phyloP scores from a whole-genome alignment of 2,888 invertebrate species.

The Ophion ventricosus region DNA sequence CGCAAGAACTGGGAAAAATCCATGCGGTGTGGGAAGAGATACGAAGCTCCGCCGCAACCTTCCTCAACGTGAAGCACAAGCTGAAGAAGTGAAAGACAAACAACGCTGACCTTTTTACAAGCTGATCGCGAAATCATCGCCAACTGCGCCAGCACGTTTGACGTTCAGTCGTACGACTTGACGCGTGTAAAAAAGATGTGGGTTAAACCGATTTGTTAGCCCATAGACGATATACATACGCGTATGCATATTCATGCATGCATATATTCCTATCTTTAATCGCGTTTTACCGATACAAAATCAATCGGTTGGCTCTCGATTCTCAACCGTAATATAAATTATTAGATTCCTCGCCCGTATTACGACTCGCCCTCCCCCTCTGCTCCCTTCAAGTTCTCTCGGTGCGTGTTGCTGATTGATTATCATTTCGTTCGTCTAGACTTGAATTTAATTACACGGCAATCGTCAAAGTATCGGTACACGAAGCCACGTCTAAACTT shows the following conservation, averaged over 20 bases:
- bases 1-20: constrained; percentile 22
- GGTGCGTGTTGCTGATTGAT: constrained; percentile 64
- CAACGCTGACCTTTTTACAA: constrained; percentile 67
- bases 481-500: constrained; percentile 39
- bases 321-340: constrained; percentile 46
- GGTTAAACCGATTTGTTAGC: constrained; percentile 13
- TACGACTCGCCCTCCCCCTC: too few species aligned
- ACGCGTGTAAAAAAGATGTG: neutral
- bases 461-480: constrained; percentile 51
- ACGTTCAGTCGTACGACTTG: constrained; percentile 8
- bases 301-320: neutral
- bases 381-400: constrained; percentile 3
- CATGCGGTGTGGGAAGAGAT: constrained; percentile 53
- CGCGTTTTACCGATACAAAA: constrained; percentile 35
- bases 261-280: constrained; percentile 23
- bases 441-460: constrained; percentile 61
- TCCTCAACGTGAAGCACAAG: constrained; percentile 59
- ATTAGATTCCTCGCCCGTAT: constrained; percentile 33
- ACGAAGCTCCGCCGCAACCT: constrained; percentile 62
- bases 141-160: constrained; percentile 19
- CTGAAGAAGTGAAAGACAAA: constrained; percentile 37
- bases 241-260: neutral
- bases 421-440: constrained; percentile 64
- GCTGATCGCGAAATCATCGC: constrained; percentile 59
- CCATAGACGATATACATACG: neutral